Conservation (phyloP, 1,140 invertebrate genomes). For the Dreissena rostriformis region DNA sequence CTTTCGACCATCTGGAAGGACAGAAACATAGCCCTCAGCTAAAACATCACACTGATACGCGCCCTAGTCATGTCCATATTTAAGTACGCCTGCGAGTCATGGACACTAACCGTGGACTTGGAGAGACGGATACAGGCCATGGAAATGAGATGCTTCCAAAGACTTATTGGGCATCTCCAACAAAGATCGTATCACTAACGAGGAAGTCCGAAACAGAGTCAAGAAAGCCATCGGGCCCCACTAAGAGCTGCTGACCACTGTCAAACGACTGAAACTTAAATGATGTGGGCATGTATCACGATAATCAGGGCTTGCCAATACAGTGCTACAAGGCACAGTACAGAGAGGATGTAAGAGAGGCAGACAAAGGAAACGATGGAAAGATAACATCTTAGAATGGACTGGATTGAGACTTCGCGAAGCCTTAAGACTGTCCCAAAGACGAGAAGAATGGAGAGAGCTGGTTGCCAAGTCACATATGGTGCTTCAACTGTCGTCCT, state of each 20-base stretch:
- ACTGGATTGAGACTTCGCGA: not conserved
- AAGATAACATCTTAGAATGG: not conserved
- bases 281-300: constrained; percentile 25
- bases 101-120: too few species aligned
- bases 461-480: too few species aligned
- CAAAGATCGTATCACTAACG: constrained; percentile 12
- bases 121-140: not conserved
- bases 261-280: not conserved
- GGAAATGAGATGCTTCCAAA: not conserved
- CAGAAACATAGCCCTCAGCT: too few species aligned
- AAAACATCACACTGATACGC: too few species aligned
- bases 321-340: constrained; percentile 32
- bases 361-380: not conserved
- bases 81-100: too few species aligned
- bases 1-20: too few species aligned
- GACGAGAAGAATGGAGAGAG: too few species aligned
- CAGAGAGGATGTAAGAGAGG: not conserved
- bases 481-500: too few species aligned
- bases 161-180: not conserved
- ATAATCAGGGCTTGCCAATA: constrained; percentile 26
- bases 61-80: too few species aligned
- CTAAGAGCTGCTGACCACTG: constrained; percentile 5
- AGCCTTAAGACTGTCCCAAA: too few species aligned
- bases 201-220: not conserved
- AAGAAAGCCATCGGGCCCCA: not conserved